These are phyloP conservation scores for Salvator merianae DNA, from an alignment of 2,113 vertebrate genomes.

Conservation along the genomic window DNA sequence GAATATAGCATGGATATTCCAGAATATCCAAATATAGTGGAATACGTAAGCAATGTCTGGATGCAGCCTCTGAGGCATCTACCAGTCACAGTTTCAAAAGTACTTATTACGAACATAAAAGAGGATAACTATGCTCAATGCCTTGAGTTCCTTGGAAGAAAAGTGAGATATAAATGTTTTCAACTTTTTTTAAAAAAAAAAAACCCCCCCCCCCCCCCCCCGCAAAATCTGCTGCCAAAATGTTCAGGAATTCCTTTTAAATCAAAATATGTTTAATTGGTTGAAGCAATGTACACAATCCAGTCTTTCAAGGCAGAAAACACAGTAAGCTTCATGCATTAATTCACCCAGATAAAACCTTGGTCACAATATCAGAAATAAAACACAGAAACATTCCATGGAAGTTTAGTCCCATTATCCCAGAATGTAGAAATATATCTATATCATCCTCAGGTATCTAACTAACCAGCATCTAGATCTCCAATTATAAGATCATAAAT, in stretches of 20 bases:
- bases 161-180: not conserved
- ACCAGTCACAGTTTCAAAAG: no score
- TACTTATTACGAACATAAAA: no score
- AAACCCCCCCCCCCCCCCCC: no score
- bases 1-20: no score
- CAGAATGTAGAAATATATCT: not conserved
- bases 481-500: not conserved
- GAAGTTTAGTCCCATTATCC: not conserved
- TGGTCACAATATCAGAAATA: not conserved
- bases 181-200: not conserved
- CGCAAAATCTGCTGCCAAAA: not conserved
- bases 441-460: not conserved
- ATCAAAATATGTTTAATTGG: not conserved
- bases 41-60: no score
- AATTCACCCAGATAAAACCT: not conserved
- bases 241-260: not conserved
- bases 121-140: not conserved
- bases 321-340: not conserved
- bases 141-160: no score
- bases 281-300: not conserved
- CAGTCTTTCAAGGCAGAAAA: not conserved
- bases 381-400: not conserved
- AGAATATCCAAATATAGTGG: no score
- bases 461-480: not conserved
- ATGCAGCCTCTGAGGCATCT: no score